A percentile compares a stretch with the other conserved stretches of the same genome.
phyloP scores from a whole-genome alignment of 2,113 vertebrate species.

The Eolophus roseicapilla region DNA sequence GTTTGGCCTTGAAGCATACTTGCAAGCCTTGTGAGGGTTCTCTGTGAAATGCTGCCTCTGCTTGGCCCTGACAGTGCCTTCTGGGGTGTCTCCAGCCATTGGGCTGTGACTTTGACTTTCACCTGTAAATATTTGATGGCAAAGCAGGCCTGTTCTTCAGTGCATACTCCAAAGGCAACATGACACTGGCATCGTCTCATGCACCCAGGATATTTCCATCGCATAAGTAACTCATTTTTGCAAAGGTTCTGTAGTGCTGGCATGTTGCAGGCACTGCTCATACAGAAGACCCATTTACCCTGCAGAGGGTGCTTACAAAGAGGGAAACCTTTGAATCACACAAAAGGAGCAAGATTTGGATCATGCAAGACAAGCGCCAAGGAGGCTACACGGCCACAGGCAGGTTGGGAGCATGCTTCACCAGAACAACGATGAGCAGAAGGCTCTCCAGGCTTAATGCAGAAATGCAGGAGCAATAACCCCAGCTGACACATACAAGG shows the following conservation, averaged over 20 bases:
- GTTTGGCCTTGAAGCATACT: not conserved
- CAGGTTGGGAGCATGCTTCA: not conserved
- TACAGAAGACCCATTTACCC: not conserved
- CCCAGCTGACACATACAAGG: not conserved
- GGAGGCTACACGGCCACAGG: not conserved
- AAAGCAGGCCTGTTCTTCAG: not conserved
- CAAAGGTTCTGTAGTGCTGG: not conserved
- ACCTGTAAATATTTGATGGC: not conserved
- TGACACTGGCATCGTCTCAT: not conserved
- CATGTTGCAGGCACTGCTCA: not conserved
- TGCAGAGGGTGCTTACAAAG: not conserved
- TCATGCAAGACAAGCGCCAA: accelerated
- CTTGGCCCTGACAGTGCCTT: not conserved
- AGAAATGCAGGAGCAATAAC: not conserved
- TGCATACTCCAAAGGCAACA: not conserved
- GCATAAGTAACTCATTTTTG: not conserved
- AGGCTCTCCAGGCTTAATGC: not conserved
- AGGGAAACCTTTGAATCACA: not conserved
- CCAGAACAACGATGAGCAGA: not conserved
- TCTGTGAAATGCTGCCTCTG: not conserved
- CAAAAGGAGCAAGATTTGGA: not conserved
- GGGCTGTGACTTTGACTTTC: not conserved
- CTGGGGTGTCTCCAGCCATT: not conserved
- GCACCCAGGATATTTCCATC: not conserved
- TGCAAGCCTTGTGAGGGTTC: not conserved